phyloP scores from a whole-genome alignment of 2,113 vertebrate genomes.

The Oxygymnocypris stewartii region DNA sequence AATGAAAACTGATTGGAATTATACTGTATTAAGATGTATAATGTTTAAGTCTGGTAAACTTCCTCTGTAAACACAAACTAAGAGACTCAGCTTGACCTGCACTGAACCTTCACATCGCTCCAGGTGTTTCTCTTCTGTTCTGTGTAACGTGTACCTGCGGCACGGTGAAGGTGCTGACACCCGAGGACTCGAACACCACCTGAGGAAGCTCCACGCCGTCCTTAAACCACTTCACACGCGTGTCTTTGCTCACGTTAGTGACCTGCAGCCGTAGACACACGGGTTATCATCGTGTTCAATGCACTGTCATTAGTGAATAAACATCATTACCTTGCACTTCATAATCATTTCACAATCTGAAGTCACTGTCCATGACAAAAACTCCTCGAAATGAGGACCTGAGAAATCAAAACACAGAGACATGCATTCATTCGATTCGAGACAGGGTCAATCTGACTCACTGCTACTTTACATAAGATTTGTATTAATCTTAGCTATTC shows the following conservation, averaged over 20 bases:
- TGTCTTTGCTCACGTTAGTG: conserved; percentile 87
- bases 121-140: too few species aligned
- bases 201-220: conserved; percentile 68
- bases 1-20: too few species aligned
- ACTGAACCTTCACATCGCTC: too few species aligned
- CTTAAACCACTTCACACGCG: conserved; percentile 85
- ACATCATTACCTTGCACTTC: conserved; percentile 84
- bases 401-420: conserved; percentile 45
- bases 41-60: too few species aligned
- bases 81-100: too few species aligned
- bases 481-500: too few species aligned
- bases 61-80: too few species aligned
- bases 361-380: conserved; percentile 85
- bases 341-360: conserved; percentile 87
- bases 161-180: conserved; percentile 75
- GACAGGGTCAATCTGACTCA: too few species aligned
- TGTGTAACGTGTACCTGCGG: conserved; percentile 72
- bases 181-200: conserved; percentile 76
- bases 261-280: conserved; percentile 71
- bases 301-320: not conserved
- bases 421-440: not conserved
- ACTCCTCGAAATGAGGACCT: conserved; percentile 93
- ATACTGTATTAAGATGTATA: too few species aligned
- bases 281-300: too few species aligned
- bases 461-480: too few species aligned